A percentile compares a stretch with the other conserved stretches of the same genome.
Conservation (phyloP, 2,888 invertebrate species). For the Temnothorax ravouxi region DNA sequence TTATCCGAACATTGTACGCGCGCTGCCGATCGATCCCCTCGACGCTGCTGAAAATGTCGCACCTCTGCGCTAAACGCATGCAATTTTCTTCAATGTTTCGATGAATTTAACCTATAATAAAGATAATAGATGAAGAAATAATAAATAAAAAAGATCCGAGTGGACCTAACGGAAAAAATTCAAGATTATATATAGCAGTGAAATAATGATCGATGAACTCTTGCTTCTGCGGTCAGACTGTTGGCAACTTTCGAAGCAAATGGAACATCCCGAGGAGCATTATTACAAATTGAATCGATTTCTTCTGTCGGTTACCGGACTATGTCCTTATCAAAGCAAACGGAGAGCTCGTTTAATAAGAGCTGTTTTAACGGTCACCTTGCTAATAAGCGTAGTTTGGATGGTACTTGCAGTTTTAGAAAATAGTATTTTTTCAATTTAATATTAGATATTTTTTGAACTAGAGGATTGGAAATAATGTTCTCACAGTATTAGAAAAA, state of each 20-base stretch:
- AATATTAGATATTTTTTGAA: not conserved
- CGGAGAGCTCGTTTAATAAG: not conserved
- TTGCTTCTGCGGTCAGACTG: not conserved
- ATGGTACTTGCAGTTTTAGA: not conserved
- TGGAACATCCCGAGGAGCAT: slow-evolving; percentile 10
- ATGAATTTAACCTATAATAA: not conserved
- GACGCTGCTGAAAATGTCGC: not conserved
- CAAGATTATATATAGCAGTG: not conserved
- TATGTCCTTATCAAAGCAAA: slow-evolving; percentile 27
- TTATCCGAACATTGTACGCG: slow-evolving; percentile 1
- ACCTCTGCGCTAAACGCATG: not conserved
- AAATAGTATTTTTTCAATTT: not conserved
- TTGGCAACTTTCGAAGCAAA: not conserved
- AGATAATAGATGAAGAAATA: not conserved
- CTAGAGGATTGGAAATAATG: not conserved
- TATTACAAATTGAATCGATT: slow-evolving; percentile 13
- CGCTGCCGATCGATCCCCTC: not conserved
- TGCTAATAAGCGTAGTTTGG: not conserved
- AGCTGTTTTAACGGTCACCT: not conserved
- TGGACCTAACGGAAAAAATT: not conserved
- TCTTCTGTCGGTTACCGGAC: not conserved
- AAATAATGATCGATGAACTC: not conserved
- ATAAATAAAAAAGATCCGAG: not conserved
- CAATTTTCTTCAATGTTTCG: not conserved
- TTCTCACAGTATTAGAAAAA: not conserved